Base-by-base conservation (phyloP, 2,797 vertebrate genomes). In the Macroramphosus scolopax region DNA sequence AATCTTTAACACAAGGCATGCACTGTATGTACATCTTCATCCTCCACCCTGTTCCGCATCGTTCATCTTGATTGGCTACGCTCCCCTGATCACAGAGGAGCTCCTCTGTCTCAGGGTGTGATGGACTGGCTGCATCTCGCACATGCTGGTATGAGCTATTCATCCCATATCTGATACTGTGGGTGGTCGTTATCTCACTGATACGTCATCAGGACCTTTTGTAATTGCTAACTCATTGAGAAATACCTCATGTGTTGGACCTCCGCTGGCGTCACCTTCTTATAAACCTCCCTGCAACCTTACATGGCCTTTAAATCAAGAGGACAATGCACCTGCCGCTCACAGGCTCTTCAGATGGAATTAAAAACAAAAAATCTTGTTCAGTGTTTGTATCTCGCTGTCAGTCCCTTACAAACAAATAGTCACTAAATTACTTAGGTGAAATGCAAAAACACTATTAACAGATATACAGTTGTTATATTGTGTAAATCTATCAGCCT, bases 111-210 rank as follows among this genome's bases (percentile, higher is more conserved):
- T 65, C 29, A 40, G 65, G 44, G 54, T 28, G 59, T 70, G 50
- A 76, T 75, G 68, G 60, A 55, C 68, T 68, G 60, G 58, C 69
- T 50, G 71, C 55, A 51, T 68, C 33, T 41, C 63, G 49, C 60
- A 65, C 55, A 46, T 71, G 74, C 49, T 53, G 72, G 65, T 80
- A 70, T 77, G 78, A 78, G 58, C 58, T 51, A 58, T 72, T 62
- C 46, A 43, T 68, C 64, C 72, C 57, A 61, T 49, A 49, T 77
- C 55, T 65, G 42, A 69, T 60, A 16, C 51, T 17, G 52, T 78
- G 80, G 72, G 84, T 87, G 85, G 85, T 85, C 84, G 62, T 73
- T 75, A 77, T 78, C 70, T 63, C n/a, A 24, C 55, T 49, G 29
- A 68, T 71, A 66, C 55, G 35, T 30, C 51, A 55, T 66, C 46